Conservation (phyloP, 2,113 vertebrate genomes). For the Limanda limanda region DNA sequence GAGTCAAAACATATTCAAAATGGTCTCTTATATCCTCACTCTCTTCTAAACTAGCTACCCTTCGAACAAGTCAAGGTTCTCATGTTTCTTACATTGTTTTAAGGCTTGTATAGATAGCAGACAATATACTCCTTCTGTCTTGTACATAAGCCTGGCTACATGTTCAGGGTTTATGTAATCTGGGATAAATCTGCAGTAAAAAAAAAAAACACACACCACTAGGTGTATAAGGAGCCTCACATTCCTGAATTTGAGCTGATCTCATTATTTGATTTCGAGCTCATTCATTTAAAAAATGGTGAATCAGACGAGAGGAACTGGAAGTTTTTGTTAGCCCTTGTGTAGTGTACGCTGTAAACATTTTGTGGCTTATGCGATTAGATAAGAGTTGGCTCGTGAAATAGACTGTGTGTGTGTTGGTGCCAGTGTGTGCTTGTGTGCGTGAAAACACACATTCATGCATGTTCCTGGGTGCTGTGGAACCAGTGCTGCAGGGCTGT, state of each 20-base stretch:
- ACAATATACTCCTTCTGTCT: too few species aligned
- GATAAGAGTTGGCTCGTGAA: not conserved
- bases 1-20: slow-evolving; percentile 76
- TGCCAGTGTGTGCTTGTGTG: not conserved
- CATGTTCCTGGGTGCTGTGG: slow-evolving; percentile 15
- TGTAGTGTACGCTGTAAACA: not conserved
- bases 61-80: too few species aligned
- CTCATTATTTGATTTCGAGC: not conserved
- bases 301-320: not conserved
- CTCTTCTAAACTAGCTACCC: not conserved
- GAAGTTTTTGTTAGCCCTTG: not conserved
- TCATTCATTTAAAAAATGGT: not conserved
- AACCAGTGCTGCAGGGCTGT: slow-evolving; percentile 50
- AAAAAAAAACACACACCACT: too few species aligned
- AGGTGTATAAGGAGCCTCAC: too few species aligned
- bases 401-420: not conserved
- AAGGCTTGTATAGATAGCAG: too few species aligned
- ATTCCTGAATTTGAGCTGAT: not conserved
- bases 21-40: not conserved
- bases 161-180: too few species aligned
- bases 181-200: too few species aligned
- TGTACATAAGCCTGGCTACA: too few species aligned
- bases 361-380: not conserved
- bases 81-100: too few species aligned
- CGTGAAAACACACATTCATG: not conserved